Percentiles rank a stretch among this genome's conserved stretches.
These are phyloP conservation scores for Oostethus manadensis DNA, from an alignment of 2,113 vertebrate species.

Conservation along the genomic window DNA sequence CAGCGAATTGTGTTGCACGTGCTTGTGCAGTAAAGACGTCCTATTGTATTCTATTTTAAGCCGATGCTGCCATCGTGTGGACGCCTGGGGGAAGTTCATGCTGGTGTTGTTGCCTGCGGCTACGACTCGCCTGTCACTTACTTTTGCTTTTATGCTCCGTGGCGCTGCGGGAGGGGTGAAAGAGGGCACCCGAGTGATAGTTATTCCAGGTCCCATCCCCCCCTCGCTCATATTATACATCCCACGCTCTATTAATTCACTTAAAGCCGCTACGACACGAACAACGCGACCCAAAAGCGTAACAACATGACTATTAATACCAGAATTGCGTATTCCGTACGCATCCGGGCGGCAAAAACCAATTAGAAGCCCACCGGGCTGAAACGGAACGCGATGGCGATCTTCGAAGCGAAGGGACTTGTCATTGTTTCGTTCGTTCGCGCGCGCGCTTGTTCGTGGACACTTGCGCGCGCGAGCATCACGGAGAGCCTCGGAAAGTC, in stretches of 20 bases:
- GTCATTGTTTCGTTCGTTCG: slow-evolving; percentile 67
- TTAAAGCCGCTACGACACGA: slow-evolving; percentile 53
- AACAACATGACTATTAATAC: slow-evolving; percentile 70
- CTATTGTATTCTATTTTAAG: not conserved
- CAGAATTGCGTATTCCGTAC: slow-evolving; percentile 68
- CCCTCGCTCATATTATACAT: slow-evolving; percentile 45
- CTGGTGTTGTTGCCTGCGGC: slow-evolving; percentile 32
- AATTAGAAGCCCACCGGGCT: slow-evolving; percentile 74
- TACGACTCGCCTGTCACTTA: slow-evolving; percentile 35
- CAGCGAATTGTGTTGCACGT: no score
- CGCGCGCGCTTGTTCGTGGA: slow-evolving; percentile 66
- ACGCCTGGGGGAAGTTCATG: slow-evolving; percentile 14
- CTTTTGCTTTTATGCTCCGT: slow-evolving; percentile 54
- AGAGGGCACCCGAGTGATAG: slow-evolving; percentile 33
- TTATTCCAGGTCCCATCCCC: slow-evolving; percentile 33
- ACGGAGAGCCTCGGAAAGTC: slow-evolving; percentile 51
- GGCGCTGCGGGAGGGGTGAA: slow-evolving; percentile 35
- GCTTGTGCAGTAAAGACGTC: no score
- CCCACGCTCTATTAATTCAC: slow-evolving; percentile 69
- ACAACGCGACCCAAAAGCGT: slow-evolving; percentile 61
- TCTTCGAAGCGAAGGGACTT: slow-evolving; percentile 75
- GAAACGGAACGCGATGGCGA: slow-evolving; percentile 71
- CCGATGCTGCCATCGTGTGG: slow-evolving; percentile 63
- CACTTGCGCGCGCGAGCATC: slow-evolving; percentile 64
- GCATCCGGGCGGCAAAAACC: slow-evolving; percentile 61